These are phyloP conservation scores for Erinaceus europaeus DNA, from an alignment of 2,113 vertebrate species.

Conservation along the genomic window DNA sequence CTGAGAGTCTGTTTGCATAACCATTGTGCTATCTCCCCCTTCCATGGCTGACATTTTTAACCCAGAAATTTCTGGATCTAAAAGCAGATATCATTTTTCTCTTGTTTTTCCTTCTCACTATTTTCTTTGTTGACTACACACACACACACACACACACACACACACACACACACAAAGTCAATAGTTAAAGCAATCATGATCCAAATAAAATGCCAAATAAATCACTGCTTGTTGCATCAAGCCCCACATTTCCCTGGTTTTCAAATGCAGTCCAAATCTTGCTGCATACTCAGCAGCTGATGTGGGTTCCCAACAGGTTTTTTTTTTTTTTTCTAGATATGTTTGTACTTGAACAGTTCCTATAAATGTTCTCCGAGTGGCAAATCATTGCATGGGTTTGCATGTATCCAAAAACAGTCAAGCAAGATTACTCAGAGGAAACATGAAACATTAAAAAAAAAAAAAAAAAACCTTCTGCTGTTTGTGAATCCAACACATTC, in stretches of 20 bases:
- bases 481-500: background rate
- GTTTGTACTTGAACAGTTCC: constrained; percentile 11
- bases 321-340: constrained; percentile 12
- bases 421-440: constrained; percentile 47
- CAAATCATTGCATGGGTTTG: constrained; percentile 49
- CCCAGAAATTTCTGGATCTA: background rate
- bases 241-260: no score
- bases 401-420: constrained; percentile 33
- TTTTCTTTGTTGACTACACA: background rate
- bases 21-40: no score
- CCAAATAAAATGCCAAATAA: no score
- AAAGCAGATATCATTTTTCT: background rate
- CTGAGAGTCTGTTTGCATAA: no score
- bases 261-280: no score
- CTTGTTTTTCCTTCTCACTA: background rate
- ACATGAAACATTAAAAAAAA: no score
- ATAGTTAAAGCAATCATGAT: no score
- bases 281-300: no score
- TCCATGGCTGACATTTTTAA: background rate
- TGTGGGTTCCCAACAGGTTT: no score
- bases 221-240: no score
- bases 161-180: background rate
- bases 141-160: background rate
- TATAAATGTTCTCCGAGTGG: constrained; percentile 30
- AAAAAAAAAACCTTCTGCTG: constrained; percentile 39